Percentiles rank a stretch among this genome's conserved stretches.
Conservation (phyloP, 2,888 invertebrate species). For the Phaedon cochleariae region DNA sequence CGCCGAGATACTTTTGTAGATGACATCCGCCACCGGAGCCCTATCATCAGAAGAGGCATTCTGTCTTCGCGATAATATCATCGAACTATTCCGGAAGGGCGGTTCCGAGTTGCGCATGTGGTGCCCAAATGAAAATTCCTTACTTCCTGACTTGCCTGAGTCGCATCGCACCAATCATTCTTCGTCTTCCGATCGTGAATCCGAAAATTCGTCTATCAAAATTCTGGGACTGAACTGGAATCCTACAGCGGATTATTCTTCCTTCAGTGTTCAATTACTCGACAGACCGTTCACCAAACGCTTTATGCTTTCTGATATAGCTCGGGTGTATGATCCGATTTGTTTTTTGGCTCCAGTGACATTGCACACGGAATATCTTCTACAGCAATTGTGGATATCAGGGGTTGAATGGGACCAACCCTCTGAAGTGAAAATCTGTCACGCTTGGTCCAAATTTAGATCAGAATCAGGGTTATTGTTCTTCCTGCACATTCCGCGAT, state of each 20-base stretch:
- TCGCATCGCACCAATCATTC: too few species aligned
- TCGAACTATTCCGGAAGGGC: too few species aligned
- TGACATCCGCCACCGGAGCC: background rate
- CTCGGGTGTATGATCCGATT: background rate
- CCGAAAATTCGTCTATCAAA: background rate
- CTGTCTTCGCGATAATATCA: too few species aligned
- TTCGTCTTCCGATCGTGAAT: background rate
- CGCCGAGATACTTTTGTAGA: too few species aligned
- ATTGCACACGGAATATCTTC: background rate
- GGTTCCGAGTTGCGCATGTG: too few species aligned
- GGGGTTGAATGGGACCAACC: too few species aligned
- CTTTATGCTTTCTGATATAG: background rate
- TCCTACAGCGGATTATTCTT: background rate
- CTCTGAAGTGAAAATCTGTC: too few species aligned
- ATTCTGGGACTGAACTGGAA: background rate
- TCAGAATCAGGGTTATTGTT: background rate
- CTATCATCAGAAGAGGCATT: background rate
- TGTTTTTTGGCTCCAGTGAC: too few species aligned
- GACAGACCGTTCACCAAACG: background rate
- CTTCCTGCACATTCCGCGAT: background rate
- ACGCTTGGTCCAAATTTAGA: background rate
- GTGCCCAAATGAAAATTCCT: background rate
- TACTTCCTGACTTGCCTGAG: background rate
- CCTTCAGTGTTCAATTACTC: too few species aligned
- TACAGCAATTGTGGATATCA: too few species aligned